Percentiles rank a stretch among this genome's conserved stretches.
These are phyloP conservation scores for Argentina silus DNA, from an alignment of 2,797 vertebrate genomes.

Conservation along the genomic window DNA sequence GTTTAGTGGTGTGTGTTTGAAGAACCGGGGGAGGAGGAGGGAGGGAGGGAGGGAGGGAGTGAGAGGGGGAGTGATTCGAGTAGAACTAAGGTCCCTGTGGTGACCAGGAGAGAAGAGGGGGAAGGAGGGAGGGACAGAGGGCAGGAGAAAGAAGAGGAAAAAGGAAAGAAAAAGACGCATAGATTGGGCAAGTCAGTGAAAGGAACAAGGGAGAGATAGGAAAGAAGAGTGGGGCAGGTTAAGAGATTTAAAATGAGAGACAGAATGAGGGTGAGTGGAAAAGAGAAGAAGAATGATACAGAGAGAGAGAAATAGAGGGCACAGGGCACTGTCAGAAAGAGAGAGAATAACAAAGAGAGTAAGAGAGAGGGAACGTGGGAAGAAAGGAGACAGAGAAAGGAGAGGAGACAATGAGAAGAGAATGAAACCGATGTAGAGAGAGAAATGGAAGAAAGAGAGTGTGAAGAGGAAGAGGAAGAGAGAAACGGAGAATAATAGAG, in stretches of 20 bases:
- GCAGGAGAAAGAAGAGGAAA: background rate
- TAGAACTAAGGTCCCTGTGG: slow-evolving; percentile 11
- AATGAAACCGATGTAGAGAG: background rate
- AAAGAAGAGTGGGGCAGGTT: background rate
- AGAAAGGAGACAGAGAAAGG: background rate
- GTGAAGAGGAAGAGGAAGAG: background rate
- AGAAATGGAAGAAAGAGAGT: background rate
- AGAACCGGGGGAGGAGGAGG: background rate
- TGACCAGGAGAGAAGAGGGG: background rate
- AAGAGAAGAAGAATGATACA: background rate
- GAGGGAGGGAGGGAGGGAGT: background rate
- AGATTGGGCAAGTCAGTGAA: background rate
- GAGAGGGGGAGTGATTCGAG: background rate
- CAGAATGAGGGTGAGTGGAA: background rate
- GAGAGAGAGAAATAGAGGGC: background rate
- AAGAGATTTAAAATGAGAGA: background rate
- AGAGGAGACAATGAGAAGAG: background rate
- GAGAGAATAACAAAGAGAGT: background rate
- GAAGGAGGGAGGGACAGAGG: background rate
- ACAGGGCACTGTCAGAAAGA: background rate
- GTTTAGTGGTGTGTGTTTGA: background rate
- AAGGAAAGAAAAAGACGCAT: background rate
- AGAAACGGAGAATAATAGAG: background rate
- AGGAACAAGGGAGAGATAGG: background rate
- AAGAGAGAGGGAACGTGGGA: background rate